Evolutionary conservation across 2,888 invertebrate species (phyloP), one percentile per base, ranked within the genome.

Genomic region (Amphipoea oculea): DNA sequence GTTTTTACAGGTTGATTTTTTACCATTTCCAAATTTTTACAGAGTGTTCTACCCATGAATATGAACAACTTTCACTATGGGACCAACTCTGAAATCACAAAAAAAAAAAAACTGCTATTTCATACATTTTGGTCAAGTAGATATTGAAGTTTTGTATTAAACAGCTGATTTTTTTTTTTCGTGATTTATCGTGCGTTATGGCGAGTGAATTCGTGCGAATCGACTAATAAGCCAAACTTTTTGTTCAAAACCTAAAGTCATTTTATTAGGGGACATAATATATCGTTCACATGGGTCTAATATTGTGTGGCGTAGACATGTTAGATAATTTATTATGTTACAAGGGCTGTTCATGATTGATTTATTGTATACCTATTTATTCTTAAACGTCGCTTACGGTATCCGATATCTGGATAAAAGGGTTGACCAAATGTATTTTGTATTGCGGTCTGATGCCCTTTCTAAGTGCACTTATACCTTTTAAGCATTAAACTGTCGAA

Each of bases 301-400:
- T 57, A 57, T 79, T 79, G 20, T 65, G 14, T 79, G 3, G n/a
- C 42, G 9, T 81, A 36, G 82, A 71, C 62, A 63, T 51, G 29
- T 70, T 36, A 12, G 51, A 36, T 81, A 70, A 62, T 81, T 63
- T 78, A 81, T 63, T 82, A n/a, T n/a, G 40, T 54, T 74, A 82
- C 40, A 40, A 65, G 23, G 36, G n/a, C 29, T 23, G 11, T 45
- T 48, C 83, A 29, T 82, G 63, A 74, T 57, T 74, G 63, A 79
- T 79, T 79, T 79, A 82, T 82, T 62, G n/a, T 65, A 73, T 74
- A 29, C 29, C 29, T 1, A 29, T 1, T 29, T 29, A 63, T 65
- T 79, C 63, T 74, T 63, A 20, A 45, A 12, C n/a, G 14, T 73
- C 82, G 57, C 20, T 54, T 82, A 29, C 45, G n/a, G 29, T 70